A percentile compares a stretch with the other conserved stretches of the same genome.
Conservation (phyloP, 1,140 invertebrate genomes). For the Cydia fagiglandana region DNA sequence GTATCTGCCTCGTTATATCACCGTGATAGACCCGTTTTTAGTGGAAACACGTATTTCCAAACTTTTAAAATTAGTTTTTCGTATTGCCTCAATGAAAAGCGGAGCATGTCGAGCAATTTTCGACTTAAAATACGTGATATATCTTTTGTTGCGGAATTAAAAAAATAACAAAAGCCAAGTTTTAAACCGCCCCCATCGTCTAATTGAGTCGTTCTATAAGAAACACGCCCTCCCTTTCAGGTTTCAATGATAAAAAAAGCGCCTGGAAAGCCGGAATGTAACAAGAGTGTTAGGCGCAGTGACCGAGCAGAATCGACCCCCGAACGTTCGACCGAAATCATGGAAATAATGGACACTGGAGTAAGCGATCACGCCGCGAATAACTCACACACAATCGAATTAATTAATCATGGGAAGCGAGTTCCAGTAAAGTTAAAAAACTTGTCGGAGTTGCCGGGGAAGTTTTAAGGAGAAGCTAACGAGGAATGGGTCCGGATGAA, state of each 20-base stretch:
- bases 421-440: slow-evolving; percentile 73
- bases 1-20: too few species aligned
- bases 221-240: slow-evolving; percentile 49
- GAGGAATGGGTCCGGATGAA: slow-evolving; percentile 70
- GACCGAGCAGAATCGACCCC: slow-evolving; percentile 65
- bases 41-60: too few species aligned
- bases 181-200: slow-evolving; percentile 35
- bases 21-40: too few species aligned
- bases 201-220: slow-evolving; percentile 57
- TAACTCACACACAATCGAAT: slow-evolving; percentile 73
- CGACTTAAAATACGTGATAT: too few species aligned
- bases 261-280: slow-evolving; percentile 55
- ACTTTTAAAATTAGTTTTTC: too few species aligned
- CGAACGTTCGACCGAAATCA: slow-evolving; percentile 56
- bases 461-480: slow-evolving; percentile 78
- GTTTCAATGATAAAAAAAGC: slow-evolving; percentile 48
- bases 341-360: slow-evolving; percentile 64
- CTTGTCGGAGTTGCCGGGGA: slow-evolving; percentile 63
- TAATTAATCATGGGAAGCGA: slow-evolving; percentile 76
- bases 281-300: slow-evolving; percentile 64
- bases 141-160: background rate
- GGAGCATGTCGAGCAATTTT: too few species aligned
- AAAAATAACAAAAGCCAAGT: slow-evolving; percentile 8
- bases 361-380: slow-evolving; percentile 57
- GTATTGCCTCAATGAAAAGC: too few species aligned